A percentile compares a stretch with the other conserved stretches of the same genome.
These are phyloP conservation scores for Nyctereutes procyonoides DNA, from an alignment of 2,113 vertebrate species.

Conservation along the genomic window DNA sequence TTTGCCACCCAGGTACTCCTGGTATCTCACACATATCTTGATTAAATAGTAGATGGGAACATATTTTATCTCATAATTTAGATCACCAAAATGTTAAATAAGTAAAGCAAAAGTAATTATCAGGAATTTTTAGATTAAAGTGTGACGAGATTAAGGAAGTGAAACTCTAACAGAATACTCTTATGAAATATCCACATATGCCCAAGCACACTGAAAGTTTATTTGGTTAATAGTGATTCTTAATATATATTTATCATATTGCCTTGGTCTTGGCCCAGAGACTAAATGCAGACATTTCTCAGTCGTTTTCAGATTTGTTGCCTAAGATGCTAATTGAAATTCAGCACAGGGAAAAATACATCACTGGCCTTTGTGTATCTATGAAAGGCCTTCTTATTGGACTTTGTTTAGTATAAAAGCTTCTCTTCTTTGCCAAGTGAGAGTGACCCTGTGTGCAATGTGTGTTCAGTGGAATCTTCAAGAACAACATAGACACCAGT, in stretches of 20 bases:
- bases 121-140: neutral
- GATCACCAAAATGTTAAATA: conserved; percentile 18
- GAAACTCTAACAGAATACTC: neutral
- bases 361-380: conserved; percentile 73
- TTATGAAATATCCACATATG: neutral
- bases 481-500: neutral
- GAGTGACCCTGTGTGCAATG: conserved; percentile 51
- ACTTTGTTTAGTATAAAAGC: conserved; percentile 53
- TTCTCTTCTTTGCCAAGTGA: conserved; percentile 68
- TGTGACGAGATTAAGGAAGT: neutral
- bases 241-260: neutral
- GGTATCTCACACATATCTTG: neutral
- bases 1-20: neutral
- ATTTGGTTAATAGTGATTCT: neutral
- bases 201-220: neutral
- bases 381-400: conserved; percentile 72
- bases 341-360: conserved; percentile 75
- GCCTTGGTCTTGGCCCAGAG: neutral
- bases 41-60: neutral
- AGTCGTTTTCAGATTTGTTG: conserved; percentile 50
- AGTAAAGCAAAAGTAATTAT: neutral
- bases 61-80: neutral
- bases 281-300: neutral
- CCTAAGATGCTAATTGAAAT: conserved; percentile 80
- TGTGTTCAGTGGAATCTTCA: neutral